Percentiles rank a stretch among this genome's conserved stretches.
Evolutionary conservation across 2,888 invertebrate species (phyloP).

Genomic region (Harpagoxenus sublaevis): DNA sequence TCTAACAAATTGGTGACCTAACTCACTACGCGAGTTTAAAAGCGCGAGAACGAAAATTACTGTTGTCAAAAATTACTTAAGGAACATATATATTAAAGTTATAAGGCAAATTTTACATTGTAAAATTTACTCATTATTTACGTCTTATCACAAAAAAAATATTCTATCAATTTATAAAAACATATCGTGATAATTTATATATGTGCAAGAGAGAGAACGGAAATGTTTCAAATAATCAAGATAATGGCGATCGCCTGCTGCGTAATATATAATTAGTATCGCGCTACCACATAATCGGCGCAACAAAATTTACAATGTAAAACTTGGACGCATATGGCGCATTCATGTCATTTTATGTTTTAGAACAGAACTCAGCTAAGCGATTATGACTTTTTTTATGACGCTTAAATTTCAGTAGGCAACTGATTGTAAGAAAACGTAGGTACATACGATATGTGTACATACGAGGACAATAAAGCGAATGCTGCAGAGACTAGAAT

Average conservation of each 20-base stretch:
- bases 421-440: not conserved
- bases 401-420: constrained; percentile 28
- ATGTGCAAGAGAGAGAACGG: not conserved
- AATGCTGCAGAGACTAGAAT: not conserved
- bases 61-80: not conserved
- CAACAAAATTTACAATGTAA: constrained; percentile 38
- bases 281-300: not conserved
- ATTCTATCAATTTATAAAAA: not conserved
- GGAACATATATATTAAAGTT: not conserved
- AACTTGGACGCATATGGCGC: not conserved
- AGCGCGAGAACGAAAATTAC: not conserved
- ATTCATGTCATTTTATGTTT: constrained; percentile 11
- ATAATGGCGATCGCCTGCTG: not conserved
- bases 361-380: not conserved
- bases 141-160: not conserved
- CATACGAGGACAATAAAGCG: not conserved
- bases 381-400: constrained; percentile 20
- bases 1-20: not conserved
- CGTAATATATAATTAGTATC: constrained; percentile 6
- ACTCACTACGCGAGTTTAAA: not conserved
- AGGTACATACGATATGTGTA: not conserved
- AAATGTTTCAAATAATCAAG: constrained; percentile 1
- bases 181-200: not conserved
- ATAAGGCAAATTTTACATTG: not conserved
- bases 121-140: not conserved